Evolutionary conservation across 2,113 vertebrate species (phyloP).

Genomic region (Apeltes quadracus): DNA sequence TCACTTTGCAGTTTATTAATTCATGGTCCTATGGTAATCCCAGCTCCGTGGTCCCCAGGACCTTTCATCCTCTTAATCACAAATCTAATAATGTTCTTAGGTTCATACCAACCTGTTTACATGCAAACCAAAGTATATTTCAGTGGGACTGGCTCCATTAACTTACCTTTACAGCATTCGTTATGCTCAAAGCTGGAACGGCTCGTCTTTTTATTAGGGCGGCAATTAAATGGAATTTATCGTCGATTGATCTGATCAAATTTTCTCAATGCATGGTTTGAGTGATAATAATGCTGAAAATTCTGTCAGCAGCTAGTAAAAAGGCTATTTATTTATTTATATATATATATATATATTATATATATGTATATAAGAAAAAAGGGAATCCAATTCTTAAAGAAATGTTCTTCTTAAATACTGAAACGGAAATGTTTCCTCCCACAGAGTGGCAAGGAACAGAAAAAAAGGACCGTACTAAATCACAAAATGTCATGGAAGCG

Average conservation of each 20-base stretch:
- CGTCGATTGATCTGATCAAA: not conserved
- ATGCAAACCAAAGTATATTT: not conserved
- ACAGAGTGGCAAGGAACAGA: not conserved
- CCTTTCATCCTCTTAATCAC: constrained; percentile 8
- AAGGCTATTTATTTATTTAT: no score
- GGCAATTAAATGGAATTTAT: not conserved
- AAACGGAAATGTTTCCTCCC: constrained; percentile 24
- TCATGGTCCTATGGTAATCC: constrained; percentile 1
- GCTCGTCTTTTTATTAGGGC: not conserved
- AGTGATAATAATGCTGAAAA: not conserved
- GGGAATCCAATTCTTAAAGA: constrained; percentile 9
- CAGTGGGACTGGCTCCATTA: not conserved
- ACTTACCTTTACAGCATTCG: not conserved
- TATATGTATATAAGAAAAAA: no score
- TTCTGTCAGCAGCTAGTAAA: no score
- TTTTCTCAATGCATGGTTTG: not conserved
- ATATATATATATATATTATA: no score
- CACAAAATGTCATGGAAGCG: constrained; percentile 37
- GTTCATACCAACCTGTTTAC: constrained; percentile 1
- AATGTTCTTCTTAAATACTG: constrained; percentile 2
- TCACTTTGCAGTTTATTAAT: constrained; percentile 30
- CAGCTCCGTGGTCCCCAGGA: not conserved
- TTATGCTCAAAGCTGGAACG: no score
- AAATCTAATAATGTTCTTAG: constrained; percentile 1
- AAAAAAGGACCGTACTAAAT: constrained; percentile 15